Base-by-base conservation (phyloP, 2,888 invertebrate species). In the Leptinotarsa haldemani region DNA sequence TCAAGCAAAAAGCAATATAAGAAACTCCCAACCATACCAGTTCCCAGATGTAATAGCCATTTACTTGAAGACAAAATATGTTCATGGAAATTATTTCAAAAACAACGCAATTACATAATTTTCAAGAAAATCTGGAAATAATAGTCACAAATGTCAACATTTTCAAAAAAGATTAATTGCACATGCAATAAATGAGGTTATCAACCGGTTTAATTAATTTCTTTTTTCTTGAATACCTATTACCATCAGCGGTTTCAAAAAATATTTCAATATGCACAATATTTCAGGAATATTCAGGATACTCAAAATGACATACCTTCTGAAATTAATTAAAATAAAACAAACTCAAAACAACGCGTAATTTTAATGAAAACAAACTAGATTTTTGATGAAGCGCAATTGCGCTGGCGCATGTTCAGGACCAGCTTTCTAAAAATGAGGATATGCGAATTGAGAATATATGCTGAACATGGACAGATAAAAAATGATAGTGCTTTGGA, bases 321-420 rank as follows among this genome's bases (percentile, higher is more conserved):
- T 67, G 48, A 52, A 52, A 72, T 70, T 68, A 77, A 70, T 69
- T 70, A 71, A 73, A 74, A 64, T 69, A 61, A 75, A 72, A 74
- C 74, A 77, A 77, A 74, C 71, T 73, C 73, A 74, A 77, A 77
- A 74, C 70, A 70, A 76, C 74, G 73, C 73, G 69, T 48, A 71
- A 71, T 69, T 69, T 66, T 65, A 64, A 48, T 69, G 61, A 73
- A 74, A 61, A 61, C 77, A 77, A 77, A 74, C 77, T 77, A 61
- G 77, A 77, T 77, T 66, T 58, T n/a, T 3, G 61, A 12, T 40
- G n/a, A 61, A n/a, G 61, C 61, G 61, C 61, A 61, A 30, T 61
- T 61, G 61, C 61, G 61, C 61, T 40, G 61, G 61, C 61, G 40
- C 61, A 61, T 61, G 40, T 52, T 58, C 58, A 40, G 9, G 40